Conservation (phyloP, 2,113 vertebrate genomes). For the Athene noctua region DNA sequence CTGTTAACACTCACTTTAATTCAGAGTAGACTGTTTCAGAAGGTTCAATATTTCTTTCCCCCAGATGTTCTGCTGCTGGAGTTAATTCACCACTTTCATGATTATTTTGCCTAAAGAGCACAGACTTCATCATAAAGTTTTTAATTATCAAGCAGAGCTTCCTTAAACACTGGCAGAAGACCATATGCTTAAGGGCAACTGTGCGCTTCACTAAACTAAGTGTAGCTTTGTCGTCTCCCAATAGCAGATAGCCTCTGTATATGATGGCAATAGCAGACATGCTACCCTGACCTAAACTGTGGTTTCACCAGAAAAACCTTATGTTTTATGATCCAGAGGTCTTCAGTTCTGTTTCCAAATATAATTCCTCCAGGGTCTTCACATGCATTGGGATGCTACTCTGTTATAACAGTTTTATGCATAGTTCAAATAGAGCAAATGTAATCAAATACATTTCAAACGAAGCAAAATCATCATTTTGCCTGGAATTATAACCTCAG, state of each 20-base stretch:
- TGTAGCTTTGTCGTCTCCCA: neutral
- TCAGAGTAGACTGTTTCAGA: neutral
- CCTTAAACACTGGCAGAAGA: neutral
- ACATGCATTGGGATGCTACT: neutral
- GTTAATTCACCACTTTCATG: neutral
- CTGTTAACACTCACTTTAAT: neutral
- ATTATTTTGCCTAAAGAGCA: neutral
- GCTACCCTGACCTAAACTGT: neutral
- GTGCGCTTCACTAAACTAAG: neutral
- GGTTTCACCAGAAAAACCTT: neutral
- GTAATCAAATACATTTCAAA: neutral
- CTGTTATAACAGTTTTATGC: neutral
- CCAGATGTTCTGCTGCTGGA: neutral
- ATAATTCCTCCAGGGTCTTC: neutral
- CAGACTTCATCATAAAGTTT: neutral
- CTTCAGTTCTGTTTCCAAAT: neutral
- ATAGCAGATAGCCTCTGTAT: neutral
- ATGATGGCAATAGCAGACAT: neutral
- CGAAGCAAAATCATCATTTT: neutral
- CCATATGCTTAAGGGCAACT: slow-evolving; percentile 14
- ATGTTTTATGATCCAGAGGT: neutral
- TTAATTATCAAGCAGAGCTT: slow-evolving; percentile 13
- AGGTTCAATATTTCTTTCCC: neutral
- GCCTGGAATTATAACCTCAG: neutral
- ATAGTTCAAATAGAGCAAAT: neutral